phyloP scores from a whole-genome alignment of 2,113 vertebrate genomes.

The Epinephelus moara region DNA sequence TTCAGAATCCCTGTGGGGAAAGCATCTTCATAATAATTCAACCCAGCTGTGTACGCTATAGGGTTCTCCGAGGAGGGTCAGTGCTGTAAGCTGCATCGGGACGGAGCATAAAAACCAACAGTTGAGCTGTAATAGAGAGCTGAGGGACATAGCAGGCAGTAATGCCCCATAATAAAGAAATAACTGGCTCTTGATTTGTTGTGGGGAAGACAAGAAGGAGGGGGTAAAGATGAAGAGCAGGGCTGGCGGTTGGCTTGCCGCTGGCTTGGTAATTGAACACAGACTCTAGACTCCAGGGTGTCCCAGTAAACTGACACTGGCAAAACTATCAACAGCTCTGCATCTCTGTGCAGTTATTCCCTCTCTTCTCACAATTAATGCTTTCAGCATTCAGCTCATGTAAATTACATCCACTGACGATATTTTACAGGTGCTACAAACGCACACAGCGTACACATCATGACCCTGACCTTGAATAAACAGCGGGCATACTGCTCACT shows the following conservation, averaged over 20 bases:
- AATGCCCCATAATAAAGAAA: constrained; percentile 54
- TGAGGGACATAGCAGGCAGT: constrained; percentile 45
- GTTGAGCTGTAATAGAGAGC: constrained; percentile 36
- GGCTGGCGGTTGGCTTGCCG: constrained; percentile 7
- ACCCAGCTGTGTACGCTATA: constrained; percentile 35
- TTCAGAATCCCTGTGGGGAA: constrained; percentile 24
- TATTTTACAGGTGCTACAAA: not conserved
- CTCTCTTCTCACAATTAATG: not conserved
- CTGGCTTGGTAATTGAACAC: constrained; percentile 65
- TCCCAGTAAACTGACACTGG: constrained; percentile 26
- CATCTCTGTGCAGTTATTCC: not conserved
- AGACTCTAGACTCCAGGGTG: constrained; percentile 42
- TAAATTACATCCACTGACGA: not conserved
- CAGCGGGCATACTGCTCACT: constrained; percentile 90
- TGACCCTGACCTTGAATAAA: constrained; percentile 91
- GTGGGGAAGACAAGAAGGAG: constrained; percentile 30
- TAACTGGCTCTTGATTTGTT: constrained; percentile 55
- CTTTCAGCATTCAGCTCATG: not conserved
- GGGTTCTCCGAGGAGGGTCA: constrained; percentile 11
- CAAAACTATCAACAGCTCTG: constrained; percentile 8
- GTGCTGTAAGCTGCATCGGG: constrained; percentile 17
- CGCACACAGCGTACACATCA: not conserved
- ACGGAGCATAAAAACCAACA: constrained; percentile 41
- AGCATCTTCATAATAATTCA: constrained; percentile 32
- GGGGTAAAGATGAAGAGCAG: constrained; percentile 3